These are phyloP conservation scores for Semnornis frantzii DNA, from an alignment of 2,113 vertebrate genomes.

Conservation along the genomic window DNA sequence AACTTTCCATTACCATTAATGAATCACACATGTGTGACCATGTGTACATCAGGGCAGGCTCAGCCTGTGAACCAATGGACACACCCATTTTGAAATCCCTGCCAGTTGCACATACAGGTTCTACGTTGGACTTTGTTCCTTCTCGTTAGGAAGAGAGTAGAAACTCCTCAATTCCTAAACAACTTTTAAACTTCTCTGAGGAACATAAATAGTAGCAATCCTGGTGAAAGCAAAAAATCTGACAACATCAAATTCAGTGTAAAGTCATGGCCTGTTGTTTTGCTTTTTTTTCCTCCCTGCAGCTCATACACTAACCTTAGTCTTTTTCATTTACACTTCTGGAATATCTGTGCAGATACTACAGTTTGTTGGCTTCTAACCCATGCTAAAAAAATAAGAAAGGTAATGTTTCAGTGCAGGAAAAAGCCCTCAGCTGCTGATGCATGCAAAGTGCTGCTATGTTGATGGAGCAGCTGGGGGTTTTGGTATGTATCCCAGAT, in stretches of 20 bases:
- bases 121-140: not conserved
- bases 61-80: not conserved
- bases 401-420: not conserved
- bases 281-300: not conserved
- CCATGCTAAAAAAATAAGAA: not conserved
- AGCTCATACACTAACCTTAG: not conserved
- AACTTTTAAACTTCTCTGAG: not conserved
- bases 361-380: not conserved
- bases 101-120: not conserved
- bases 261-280: not conserved
- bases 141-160: not conserved
- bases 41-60: not conserved
- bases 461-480: constrained; percentile 22
- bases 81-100: not conserved
- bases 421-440: not conserved
- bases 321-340: not conserved
- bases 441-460: constrained; percentile 25
- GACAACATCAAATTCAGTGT: not conserved
- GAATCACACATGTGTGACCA: not conserved
- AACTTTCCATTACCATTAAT: constrained; percentile 6
- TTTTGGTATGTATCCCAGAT: constrained; percentile 43
- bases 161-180: not conserved
- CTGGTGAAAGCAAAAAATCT: not conserved
- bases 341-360: not conserved
- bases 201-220: constrained; percentile 1